phyloP scores from a whole-genome alignment of 2,888 invertebrate genomes.

The Drosophila neonasuta region DNA sequence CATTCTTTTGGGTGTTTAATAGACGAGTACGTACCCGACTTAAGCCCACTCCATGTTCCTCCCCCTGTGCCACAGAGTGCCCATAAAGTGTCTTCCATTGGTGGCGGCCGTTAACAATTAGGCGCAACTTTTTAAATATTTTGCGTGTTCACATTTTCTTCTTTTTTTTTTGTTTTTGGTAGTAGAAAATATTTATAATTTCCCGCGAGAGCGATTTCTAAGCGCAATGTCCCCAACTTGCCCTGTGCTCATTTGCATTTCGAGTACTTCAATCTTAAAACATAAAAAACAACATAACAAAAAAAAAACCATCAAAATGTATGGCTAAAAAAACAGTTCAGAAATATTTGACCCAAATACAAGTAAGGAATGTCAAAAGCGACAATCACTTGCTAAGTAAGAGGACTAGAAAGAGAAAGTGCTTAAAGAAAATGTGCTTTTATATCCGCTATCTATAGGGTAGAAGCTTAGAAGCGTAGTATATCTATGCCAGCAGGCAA shows the following conservation, averaged over 20 bases:
- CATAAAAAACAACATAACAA: constrained; percentile 7
- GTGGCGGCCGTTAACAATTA: constrained; percentile 67
- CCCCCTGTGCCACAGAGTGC: constrained; percentile 44
- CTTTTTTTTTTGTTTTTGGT: constrained; percentile 19
- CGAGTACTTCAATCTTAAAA: constrained; percentile 27
- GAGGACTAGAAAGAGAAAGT: background rate
- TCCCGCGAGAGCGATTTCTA: constrained; percentile 69
- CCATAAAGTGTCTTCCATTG: constrained; percentile 69
- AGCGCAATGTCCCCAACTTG: constrained; percentile 43
- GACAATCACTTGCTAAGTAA: background rate
- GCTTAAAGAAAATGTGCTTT: background rate
- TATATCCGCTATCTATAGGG: too few species aligned
- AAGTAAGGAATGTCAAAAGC: background rate
- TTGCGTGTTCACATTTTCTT: constrained; percentile 25
- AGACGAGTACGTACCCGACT: constrained; percentile 30
- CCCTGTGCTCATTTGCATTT: constrained; percentile 53
- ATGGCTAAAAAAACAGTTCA: background rate
- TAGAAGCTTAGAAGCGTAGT: too few species aligned
- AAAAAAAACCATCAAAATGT: constrained; percentile 5
- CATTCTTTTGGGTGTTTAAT: constrained; percentile 47
- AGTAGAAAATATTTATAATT: constrained; percentile 63
- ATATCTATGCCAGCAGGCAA: too few species aligned
- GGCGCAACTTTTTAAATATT: constrained; percentile 65
- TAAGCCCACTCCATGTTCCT: background rate
- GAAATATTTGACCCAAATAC: constrained; percentile 30